Evolutionary conservation across 2,113 vertebrate genomes (phyloP), one percentile per base, ranked within the genome.

Genomic region (Xiphias gladius): DNA sequence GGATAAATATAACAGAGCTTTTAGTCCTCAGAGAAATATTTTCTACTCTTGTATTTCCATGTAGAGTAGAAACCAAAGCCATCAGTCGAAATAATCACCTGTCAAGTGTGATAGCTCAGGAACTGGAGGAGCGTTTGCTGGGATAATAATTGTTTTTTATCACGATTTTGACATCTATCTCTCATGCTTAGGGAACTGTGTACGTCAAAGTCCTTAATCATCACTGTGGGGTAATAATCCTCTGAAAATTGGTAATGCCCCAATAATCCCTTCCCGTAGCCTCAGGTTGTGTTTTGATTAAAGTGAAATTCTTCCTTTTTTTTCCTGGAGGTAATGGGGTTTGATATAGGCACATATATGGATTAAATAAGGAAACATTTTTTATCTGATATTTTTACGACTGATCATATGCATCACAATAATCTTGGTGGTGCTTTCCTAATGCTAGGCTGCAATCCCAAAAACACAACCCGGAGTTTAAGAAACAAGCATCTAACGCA

Each of bases 281-380:
- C 62, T 16, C 24, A 6, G 85, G 73, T 50, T 61, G 57, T 59
- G 50, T 86, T 89, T 80, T 77, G 74, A 88, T 86, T 74, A 12
- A 72, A 72, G 4, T 30, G 17, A 43, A 52, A 28, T 41, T 79
- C 0, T 22, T 30, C 28, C 32, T 11, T 41, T 37, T n/a, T 35
- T 37, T 46, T 65, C 65, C 72, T 74, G 67, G n/a, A 66, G 74
- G 20, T 59, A 48, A 37, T 52, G 9, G 20, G 2, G 26, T n/a
- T 43, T 66, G 8, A 67, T 52, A 57, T 37, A 11, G 28, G 13
- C 26, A 41, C 12, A 24, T 37, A 22, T 61, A 48, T 39, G 13
- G 37, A 76, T 80, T 3, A 72, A 76, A 37, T 52, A 22, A 8
- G 24, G 28, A 76, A 50, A 70, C 9, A 39, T 66, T 54, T 35